Evolutionary conservation across 2,113 vertebrate species (phyloP).

Genomic region (Microcebus griseorufus): DNA sequence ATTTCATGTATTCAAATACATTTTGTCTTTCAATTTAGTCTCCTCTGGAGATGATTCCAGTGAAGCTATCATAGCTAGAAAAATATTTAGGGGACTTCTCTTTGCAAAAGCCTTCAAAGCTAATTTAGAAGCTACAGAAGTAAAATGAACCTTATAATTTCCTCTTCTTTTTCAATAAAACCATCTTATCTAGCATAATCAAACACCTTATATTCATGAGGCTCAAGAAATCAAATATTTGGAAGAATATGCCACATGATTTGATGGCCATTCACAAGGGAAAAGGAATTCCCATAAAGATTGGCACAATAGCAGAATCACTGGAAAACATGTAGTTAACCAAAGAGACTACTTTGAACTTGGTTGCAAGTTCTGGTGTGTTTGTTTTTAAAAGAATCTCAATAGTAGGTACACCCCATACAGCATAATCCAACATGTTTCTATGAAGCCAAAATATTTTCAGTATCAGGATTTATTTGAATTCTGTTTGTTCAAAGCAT

Average conservation of each 20-base stretch:
- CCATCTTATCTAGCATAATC: background rate
- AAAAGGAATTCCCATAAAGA: constrained; percentile 11
- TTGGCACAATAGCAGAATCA: background rate
- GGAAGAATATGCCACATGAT: background rate
- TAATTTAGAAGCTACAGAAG: constrained; percentile 12
- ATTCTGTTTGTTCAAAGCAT: constrained; percentile 44
- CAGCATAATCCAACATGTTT: constrained; percentile 34
- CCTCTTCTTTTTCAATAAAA: constrained; percentile 38
- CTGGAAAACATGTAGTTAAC: background rate
- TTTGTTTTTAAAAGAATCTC: constrained; percentile 18
- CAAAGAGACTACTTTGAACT: background rate
- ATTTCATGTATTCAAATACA: background rate
- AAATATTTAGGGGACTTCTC: background rate
- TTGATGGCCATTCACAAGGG: background rate
- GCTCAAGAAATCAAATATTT: constrained; percentile 47
- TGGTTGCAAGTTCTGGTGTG: background rate
- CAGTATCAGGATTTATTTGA: constrained; percentile 45
- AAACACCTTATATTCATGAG: background rate
- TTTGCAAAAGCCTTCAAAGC: constrained; percentile 28
- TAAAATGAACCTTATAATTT: constrained; percentile 36
- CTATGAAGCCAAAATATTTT: constrained; percentile 65
- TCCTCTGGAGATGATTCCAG: background rate
- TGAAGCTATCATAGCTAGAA: background rate
- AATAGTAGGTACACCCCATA: background rate
- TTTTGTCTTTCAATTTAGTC: constrained; percentile 1